Evolutionary conservation across 1,140 invertebrate genomes (phyloP), one percentile per base, ranked within the genome.

Genomic region (Drosophila pachea): DNA sequence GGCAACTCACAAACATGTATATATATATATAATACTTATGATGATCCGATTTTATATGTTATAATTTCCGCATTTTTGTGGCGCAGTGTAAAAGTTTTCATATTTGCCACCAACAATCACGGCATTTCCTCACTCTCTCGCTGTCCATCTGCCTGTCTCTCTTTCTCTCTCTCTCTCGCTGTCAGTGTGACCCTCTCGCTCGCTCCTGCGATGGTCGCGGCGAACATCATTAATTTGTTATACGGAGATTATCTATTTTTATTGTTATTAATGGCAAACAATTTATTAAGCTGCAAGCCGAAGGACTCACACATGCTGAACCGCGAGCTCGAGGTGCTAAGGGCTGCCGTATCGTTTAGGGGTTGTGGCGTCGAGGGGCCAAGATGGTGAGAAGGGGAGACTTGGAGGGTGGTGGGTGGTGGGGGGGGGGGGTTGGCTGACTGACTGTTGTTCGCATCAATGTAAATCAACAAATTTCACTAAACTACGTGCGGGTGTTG

Each of bases 221-320:
- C 58, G 76, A 74, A 79, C 76, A 81, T 88, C 86, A 88, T 88
- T 88, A 88, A 88, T 86, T 88, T 88, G 86, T 88, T 88, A 86
- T 81, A 88, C 86, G 86, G 71, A 88, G 86, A 88, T 88, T 88
- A 88, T 88, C 78, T 88, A 88, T 86, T 88, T 88, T 88, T 88
- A 86, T 88, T 88, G 86, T 88, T 86, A 88, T 88, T 88, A 88
- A 88, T 86, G 82, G 78, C 72, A 74, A 86, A 88, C 86, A 86
- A 88, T 88, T 88, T 88, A 88, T 88, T 88, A 88, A 78, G 78
- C 73, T 73, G 73, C 62, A 53, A 73, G 45, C 7, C 31, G 36
- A 71, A 68, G 55, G 60, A 66, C 58, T 48, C 68, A 54, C 76
- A 74, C 78, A 82, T 73, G 54, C 54, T 54, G 43, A 54, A 48